Evolutionary conservation across 2,113 vertebrate species (phyloP).

Genomic region (Ailuropoda melanoleuca): DNA sequence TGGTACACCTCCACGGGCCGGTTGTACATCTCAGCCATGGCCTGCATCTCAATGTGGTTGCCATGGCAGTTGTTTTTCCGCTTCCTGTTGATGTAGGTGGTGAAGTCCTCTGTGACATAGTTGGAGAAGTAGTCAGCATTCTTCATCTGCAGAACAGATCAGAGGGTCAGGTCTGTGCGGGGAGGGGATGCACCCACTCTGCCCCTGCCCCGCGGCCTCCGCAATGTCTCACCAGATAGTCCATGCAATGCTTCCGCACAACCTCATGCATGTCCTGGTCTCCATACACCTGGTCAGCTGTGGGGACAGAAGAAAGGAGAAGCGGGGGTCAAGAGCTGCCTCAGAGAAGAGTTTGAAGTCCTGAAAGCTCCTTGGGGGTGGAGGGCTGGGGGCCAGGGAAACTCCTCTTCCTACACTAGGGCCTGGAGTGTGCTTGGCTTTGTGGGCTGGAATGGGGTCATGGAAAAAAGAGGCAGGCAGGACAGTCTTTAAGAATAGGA

Average conservation of each 20-base stretch:
- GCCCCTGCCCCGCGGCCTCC: background rate
- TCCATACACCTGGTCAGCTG: slow-evolving; percentile 95
- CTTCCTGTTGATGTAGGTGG: slow-evolving; percentile 97
- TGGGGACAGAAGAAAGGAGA: slow-evolving; percentile 48
- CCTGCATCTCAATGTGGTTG: slow-evolving; percentile 99
- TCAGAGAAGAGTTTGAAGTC: background rate
- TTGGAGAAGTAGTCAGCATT: slow-evolving; percentile 97
- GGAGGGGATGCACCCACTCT: background rate
- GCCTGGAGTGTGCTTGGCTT: background rate
- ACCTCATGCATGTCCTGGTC: slow-evolving; percentile 97
- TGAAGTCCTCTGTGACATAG: slow-evolving; percentile 97
- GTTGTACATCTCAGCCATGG: slow-evolving; percentile 99
- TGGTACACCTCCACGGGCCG: slow-evolving; percentile 96
- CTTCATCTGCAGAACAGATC: slow-evolving; percentile 89
- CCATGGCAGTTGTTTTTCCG: slow-evolving; percentile 97
- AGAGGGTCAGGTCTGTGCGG: background rate
- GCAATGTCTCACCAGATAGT: slow-evolving; percentile 90
- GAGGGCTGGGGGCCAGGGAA: background rate
- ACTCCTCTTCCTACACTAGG: slow-evolving; percentile 36
- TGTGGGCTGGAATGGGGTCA: background rate
- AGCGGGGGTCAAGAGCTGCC: slow-evolving; percentile 14
- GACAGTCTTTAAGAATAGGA: background rate
- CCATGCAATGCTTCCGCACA: slow-evolving; percentile 95
- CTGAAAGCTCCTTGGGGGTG: background rate
- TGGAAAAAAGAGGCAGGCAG: slow-evolving; percentile 12